Evolutionary conservation across 2,888 invertebrate genomes (phyloP).

Genomic region (Drosophila robusta): DNA sequence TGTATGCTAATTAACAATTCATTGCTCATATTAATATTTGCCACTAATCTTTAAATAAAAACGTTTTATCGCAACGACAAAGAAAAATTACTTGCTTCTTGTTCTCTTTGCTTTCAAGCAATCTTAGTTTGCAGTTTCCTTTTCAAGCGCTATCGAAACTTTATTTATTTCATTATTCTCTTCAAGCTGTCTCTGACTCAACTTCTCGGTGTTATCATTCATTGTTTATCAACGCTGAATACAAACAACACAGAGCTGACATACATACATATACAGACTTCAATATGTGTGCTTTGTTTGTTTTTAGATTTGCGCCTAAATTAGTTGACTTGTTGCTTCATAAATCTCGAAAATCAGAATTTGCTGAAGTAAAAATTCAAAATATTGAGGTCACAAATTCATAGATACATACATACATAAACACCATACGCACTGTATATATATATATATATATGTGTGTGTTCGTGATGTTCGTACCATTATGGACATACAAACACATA

Average conservation of each 20-base stretch:
- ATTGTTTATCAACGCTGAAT: slow-evolving; percentile 48
- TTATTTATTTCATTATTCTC: slow-evolving; percentile 31
- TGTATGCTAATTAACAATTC: not conserved
- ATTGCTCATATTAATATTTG: too few relatives aligned
- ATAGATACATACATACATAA: slow-evolving; percentile 2
- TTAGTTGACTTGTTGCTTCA: slow-evolving; percentile 45
- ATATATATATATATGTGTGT: not conserved
- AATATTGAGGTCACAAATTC: slow-evolving; percentile 43
- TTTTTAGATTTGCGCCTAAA: slow-evolving; percentile 43
- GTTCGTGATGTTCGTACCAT: not conserved
- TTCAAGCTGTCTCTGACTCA: slow-evolving; percentile 43
- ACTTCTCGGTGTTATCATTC: slow-evolving; percentile 51
- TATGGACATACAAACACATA: not conserved
- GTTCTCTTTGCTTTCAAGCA: not conserved
- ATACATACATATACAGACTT: not conserved
- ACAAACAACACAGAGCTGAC: slow-evolving; percentile 5
- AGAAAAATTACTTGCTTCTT: not conserved
- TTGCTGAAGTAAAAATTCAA: slow-evolving; percentile 32
- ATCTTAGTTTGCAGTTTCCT: slow-evolving; percentile 19
- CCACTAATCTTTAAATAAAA: too few relatives aligned
- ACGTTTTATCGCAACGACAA: too few relatives aligned
- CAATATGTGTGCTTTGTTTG: slow-evolving; percentile 26
- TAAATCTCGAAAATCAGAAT: slow-evolving; percentile 41
- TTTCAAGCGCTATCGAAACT: slow-evolving; percentile 23
- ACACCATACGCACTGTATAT: not conserved